Conservation (phyloP, 2,888 invertebrate genomes). For the Rhamphomyia laevipes region DNA sequence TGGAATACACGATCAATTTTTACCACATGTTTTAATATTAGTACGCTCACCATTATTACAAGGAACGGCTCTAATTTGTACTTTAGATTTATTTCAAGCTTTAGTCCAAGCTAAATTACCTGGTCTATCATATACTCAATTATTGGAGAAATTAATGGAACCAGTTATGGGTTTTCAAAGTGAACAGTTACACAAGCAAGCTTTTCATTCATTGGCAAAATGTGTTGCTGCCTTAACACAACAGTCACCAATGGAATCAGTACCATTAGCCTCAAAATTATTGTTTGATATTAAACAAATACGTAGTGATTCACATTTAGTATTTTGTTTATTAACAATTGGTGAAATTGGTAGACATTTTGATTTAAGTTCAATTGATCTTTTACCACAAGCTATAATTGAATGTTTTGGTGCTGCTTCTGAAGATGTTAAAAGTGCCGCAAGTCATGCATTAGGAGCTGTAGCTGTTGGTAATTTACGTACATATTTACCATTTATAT, state of each 20-base stretch:
- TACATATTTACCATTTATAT: slow-evolving; percentile 86
- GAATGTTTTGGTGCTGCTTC: slow-evolving; percentile 82
- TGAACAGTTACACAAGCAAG: slow-evolving; percentile 53
- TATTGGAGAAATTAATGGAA: slow-evolving; percentile 64
- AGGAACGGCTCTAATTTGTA: slow-evolving; percentile 83
- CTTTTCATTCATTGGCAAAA: slow-evolving; percentile 92
- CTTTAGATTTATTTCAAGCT: slow-evolving; percentile 88
- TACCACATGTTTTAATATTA: slow-evolving; percentile 74
- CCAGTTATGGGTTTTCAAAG: slow-evolving; percentile 48
- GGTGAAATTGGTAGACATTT: slow-evolving; percentile 95
- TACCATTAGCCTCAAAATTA: slow-evolving; percentile 51
- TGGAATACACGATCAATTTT: slow-evolving; percentile 58
- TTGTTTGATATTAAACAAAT: slow-evolving; percentile 61
- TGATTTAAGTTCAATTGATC: slow-evolving; percentile 64
- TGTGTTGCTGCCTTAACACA: slow-evolving; percentile 90
- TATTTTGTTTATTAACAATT: slow-evolving; percentile 87
- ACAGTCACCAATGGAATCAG: slow-evolving; percentile 59
- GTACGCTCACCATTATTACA: slow-evolving; percentile 78
- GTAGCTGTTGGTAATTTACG: slow-evolving; percentile 92
- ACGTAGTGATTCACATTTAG: slow-evolving; percentile 66
- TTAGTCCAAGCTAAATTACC: slow-evolving; percentile 72
- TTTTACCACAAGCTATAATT: slow-evolving; percentile 66
- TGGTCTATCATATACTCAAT: slow-evolving; percentile 67
- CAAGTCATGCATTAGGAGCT: slow-evolving; percentile 92
- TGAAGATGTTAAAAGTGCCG: slow-evolving; percentile 96